Evolutionary conservation across 2,113 vertebrate species (phyloP).

Genomic region (Oenanthe oenanthe): DNA sequence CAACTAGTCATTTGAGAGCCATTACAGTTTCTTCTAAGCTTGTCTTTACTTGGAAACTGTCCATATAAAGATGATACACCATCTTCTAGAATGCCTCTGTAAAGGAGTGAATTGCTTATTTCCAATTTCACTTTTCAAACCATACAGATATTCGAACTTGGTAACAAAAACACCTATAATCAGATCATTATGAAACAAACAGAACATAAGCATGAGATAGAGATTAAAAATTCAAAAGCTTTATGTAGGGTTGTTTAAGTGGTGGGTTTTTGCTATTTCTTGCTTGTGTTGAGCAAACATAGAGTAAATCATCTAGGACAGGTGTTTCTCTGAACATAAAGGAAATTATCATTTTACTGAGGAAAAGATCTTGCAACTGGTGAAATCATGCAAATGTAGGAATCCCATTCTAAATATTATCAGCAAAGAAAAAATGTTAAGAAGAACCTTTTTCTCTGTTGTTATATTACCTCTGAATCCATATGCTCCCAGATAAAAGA

Average conservation of each 20-base stretch:
- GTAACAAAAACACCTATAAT: not conserved
- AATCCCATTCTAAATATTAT: not conserved
- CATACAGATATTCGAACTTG: not conserved
- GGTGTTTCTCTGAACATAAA: not conserved
- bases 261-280: not conserved
- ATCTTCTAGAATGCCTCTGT: not conserved
- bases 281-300: not conserved
- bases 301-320: not conserved
- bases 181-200: not conserved
- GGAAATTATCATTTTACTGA: not conserved
- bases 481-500: not conserved
- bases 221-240: not conserved
- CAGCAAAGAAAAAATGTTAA: not conserved
- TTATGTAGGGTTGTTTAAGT: not conserved
- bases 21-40: not conserved
- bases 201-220: fast-evolving
- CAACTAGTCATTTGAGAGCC: conserved; percentile 1
- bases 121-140: not conserved
- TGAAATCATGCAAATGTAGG: not conserved
- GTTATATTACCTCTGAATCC: not conserved
- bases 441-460: not conserved
- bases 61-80: not conserved
- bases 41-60: not conserved
- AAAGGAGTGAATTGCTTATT: not conserved
- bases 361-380: not conserved